Evolutionary conservation across 2,113 vertebrate species (phyloP).

Genomic region (Murina feae): DNA sequence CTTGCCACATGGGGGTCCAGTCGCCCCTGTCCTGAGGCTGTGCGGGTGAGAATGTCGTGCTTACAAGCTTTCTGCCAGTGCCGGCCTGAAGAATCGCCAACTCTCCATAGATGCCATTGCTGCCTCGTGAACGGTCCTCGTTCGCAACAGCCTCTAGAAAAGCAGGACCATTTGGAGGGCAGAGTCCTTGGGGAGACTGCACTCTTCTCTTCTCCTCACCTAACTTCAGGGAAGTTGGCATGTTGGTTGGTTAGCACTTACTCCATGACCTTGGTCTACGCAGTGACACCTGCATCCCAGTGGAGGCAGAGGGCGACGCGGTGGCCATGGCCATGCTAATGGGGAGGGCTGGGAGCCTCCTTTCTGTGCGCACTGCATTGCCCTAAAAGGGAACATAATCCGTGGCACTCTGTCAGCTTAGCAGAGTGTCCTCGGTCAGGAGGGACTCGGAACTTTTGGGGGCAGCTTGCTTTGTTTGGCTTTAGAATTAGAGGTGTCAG

Average conservation of each 20-base stretch:
- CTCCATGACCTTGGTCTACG: not conserved
- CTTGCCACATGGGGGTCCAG: not conserved
- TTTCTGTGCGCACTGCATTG: accelerated
- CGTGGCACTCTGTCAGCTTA: accelerated
- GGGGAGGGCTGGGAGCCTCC: not conserved
- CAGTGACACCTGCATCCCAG: accelerated
- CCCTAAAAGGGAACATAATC: too few relatives aligned
- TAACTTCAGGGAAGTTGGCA: accelerated
- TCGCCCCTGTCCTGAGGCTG: not conserved
- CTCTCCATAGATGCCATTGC: accelerated
- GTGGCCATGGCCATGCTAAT: accelerated
- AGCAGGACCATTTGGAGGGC: accelerated
- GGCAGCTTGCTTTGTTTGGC: not conserved
- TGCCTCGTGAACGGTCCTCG: accelerated
- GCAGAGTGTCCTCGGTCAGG: not conserved
- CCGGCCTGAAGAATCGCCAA: accelerated
- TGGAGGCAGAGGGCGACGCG: not conserved
- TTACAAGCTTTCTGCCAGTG: not conserved
- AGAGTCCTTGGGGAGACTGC: not conserved
- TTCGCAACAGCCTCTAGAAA: too few relatives aligned
- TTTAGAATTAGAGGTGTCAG: not conserved
- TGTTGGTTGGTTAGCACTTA: not conserved
- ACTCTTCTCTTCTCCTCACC: not conserved
- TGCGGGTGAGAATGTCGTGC: accelerated
- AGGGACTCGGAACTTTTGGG: not conserved